Evolutionary conservation across 2,888 invertebrate species (phyloP).

Genomic region (Pocota personata): DNA sequence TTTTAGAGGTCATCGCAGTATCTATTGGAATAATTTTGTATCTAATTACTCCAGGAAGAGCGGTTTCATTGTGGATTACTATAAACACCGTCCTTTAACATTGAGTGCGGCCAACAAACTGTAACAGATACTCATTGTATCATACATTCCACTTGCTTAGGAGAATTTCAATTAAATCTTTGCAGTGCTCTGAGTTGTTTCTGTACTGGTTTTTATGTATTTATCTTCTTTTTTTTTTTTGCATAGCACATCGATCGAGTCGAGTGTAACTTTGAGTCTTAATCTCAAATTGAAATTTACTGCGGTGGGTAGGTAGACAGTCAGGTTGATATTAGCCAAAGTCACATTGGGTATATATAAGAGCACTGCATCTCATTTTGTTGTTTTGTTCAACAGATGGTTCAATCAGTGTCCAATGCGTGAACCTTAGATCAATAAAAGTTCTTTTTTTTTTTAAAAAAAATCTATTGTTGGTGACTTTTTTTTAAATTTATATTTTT

Average conservation of each 20-base stretch:
- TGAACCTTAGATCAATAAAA: slow-evolving; percentile 57
- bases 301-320: neutral
- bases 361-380: slow-evolving; percentile 67
- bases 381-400: slow-evolving; percentile 70
- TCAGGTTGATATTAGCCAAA: slow-evolving; percentile 66
- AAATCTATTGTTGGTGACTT: slow-evolving; percentile 24
- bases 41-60: slow-evolving; percentile 11
- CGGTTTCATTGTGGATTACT: too few relatives aligned
- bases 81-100: slow-evolving; percentile 38
- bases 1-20: neutral
- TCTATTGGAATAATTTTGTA: neutral
- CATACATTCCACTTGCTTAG: too few relatives aligned
- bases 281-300: slow-evolving; percentile 39
- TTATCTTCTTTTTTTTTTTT: slow-evolving; percentile 8
- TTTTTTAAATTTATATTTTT: neutral
- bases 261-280: slow-evolving; percentile 51
- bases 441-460: slow-evolving; percentile 5
- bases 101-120: slow-evolving; percentile 9
- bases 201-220: slow-evolving; percentile 13
- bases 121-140: neutral
- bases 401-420: slow-evolving; percentile 68
- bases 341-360: slow-evolving; percentile 63
- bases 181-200: slow-evolving; percentile 43
- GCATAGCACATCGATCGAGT: slow-evolving; percentile 49
- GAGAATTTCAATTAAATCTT: slow-evolving; percentile 22